Base-by-base conservation (phyloP, 2,797 vertebrate species). In the Hippocampus kuda region DNA sequence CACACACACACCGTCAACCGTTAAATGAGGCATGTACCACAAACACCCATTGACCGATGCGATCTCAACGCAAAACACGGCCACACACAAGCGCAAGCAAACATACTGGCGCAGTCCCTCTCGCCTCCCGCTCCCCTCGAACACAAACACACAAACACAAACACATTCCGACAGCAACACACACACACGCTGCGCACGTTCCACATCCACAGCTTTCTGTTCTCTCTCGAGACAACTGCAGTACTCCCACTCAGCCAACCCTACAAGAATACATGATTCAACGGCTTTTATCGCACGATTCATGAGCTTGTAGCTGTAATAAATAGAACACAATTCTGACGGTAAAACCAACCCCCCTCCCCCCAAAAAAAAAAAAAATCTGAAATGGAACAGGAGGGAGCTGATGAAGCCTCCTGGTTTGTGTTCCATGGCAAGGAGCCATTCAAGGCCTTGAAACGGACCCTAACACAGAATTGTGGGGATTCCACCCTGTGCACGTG, bases 201-300 rank as follows among this genome's bases (percentile, higher is more conserved):
- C 85, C 75, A 79, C 77, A 82, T 79, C 69, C 79, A 75, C 75
- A 69, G 70, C 72, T 80, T 86, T 84, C 30, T 85, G 75, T 80
- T 60, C 79, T 72, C 84, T 84, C 85, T 77, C 51, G 81, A 85
- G 82, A 83, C 73, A 62, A 82, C 77, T 75, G 79, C 77, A 68
- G 56, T 73, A 79, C 88, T 86, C 86, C 86, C 81, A 80, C 81
- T 82, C 78, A 76, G 53, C 74, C 75, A 38, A 38, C 30, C 77
- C 72, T 77, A 80, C 72, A 79, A 83, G 72, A 77, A 65, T 72
- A 80, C 18, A 49, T 77, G 76, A 76, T 74, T 76, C 70, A 71
- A 77, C 72, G 57, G 75, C 77, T 73, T 68, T 71, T 72, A 79
- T 66, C 56, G 10, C 66, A 69, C 74, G 73, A 85, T 83, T 83